Evolutionary conservation across 1,140 invertebrate species (phyloP).

Genomic region (Gyrodactylus salaris): DNA sequence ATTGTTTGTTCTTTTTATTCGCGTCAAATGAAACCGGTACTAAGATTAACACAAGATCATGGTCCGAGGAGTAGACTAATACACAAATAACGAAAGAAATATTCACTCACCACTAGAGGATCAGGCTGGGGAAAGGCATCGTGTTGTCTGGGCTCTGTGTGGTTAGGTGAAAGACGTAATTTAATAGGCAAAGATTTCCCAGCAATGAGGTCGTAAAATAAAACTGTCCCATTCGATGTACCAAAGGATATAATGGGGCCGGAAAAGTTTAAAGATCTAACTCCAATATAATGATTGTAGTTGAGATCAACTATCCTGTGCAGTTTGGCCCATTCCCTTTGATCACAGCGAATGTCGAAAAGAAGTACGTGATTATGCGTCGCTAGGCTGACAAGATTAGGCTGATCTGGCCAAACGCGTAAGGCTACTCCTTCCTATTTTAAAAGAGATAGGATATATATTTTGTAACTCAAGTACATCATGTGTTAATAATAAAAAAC

Average conservation of each 20-base stretch:
- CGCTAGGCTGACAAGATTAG: neutral
- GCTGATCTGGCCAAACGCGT: neutral
- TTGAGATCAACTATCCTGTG: neutral
- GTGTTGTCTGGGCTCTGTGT: too few relatives aligned
- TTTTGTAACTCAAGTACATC: neutral
- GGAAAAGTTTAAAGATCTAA: conserved; percentile 56
- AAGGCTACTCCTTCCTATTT: neutral
- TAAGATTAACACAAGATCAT: too few relatives aligned
- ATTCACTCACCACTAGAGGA: too few relatives aligned
- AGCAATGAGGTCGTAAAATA: conserved; percentile 47
- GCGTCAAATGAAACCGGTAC: too few relatives aligned
- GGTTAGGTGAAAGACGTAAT: neutral
- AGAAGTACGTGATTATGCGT: neutral
- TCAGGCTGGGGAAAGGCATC: too few relatives aligned
- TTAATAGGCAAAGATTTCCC: neutral
- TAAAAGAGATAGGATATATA: neutral
- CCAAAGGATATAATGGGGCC: conserved; percentile 58
- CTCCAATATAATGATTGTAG: conserved; percentile 21
- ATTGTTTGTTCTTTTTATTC: too few relatives aligned
- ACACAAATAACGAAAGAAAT: too few relatives aligned
- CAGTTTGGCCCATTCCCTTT: neutral
- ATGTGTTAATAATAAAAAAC: too few relatives aligned
- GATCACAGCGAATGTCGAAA: neutral
- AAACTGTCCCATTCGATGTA: conserved; percentile 50
- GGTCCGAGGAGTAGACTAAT: too few relatives aligned